These are phyloP conservation scores for Hyperoplus lanceolatus DNA, from an alignment of 2,797 vertebrate genomes.

Conservation along the genomic window DNA sequence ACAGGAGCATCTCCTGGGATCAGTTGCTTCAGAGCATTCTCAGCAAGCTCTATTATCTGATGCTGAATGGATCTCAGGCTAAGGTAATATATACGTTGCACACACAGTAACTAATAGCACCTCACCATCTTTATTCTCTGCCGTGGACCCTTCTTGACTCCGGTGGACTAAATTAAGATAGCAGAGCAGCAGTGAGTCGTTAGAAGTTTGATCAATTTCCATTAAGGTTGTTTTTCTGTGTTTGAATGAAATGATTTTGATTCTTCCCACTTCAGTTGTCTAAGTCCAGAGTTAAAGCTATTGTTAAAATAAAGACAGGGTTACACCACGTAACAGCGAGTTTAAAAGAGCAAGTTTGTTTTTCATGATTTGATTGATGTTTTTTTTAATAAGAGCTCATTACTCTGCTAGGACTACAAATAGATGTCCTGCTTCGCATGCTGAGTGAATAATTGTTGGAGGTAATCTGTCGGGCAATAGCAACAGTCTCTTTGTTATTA, in stretches of 20 bases:
- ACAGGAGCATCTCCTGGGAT: constrained; percentile 90
- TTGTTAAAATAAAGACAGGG: background rate
- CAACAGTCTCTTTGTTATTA: background rate
- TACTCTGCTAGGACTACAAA: background rate
- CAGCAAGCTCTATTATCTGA: constrained; percentile 89
- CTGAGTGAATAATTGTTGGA: background rate
- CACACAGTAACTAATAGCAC: constrained; percentile 14
- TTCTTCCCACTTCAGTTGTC: background rate
- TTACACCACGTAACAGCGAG: background rate
- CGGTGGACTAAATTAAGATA: constrained; percentile 13
- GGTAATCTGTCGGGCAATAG: background rate
- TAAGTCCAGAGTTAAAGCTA: background rate
- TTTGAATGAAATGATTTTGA: constrained; percentile 5
- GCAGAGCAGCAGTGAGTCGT: constrained; percentile 8
- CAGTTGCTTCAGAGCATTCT: constrained; percentile 92
- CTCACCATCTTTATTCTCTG: constrained; percentile 21
- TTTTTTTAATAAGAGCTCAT: background rate
- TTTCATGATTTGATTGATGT: constrained; percentile 4
- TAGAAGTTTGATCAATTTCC: constrained; percentile 1
- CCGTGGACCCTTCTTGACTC: background rate
- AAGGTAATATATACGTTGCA: constrained; percentile 80
- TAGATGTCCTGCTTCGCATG: constrained; percentile 2
- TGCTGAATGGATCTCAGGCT: constrained; percentile 85
- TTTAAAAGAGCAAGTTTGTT: constrained; percentile 1
- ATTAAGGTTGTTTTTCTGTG: background rate